Evolutionary conservation across 2,888 invertebrate genomes (phyloP), one percentile per base, ranked within the genome.

Genomic region (Agrotis segetum): DNA sequence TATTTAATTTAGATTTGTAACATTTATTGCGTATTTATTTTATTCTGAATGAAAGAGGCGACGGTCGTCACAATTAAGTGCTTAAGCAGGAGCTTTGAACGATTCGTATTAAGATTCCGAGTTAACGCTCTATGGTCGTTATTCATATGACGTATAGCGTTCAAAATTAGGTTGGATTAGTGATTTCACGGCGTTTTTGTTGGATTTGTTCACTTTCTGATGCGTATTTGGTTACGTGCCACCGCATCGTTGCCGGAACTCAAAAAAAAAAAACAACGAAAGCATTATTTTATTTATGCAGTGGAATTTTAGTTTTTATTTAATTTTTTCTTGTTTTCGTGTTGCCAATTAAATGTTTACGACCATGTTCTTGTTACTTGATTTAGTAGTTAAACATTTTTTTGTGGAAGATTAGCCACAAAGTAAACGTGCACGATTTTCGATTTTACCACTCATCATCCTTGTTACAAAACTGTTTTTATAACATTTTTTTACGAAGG

Each of bases 161-260:
- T 91, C 88, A 89, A 90, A 93, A 93, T 93, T 93, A 92, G 92
- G 90, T 89, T 88, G 92, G 92, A 93, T 93, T 92, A 92, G 92
- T 92, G 92, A 93, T 93, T 93, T 92, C 90, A 90, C 85, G 91
- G 89, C 72, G 86, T 90, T 90, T 90, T 90, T 89, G 77, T 85
- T 84, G 75, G 67, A 62, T 73, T 78, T 73, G 84, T 86, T 87
- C 86, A 62, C 61, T 73, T 84, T 76, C 65, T 70, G 74, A 79
- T 67, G 81, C 81, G 80, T 91, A 89, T 92, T 89, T 72, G 84
- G 88, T 91, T 91, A 86, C 91, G 61, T 83, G 84, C 67, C 81
- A 67, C 68, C 60, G 19, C 87, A 75, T 81, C 74, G 74, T 21
- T 59, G 73, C 56, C 83, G 87, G 87, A 90, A 88, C 82, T 74